Evolutionary conservation across 2,113 vertebrate species (phyloP).

Genomic region (Xiphophorus hellerii): DNA sequence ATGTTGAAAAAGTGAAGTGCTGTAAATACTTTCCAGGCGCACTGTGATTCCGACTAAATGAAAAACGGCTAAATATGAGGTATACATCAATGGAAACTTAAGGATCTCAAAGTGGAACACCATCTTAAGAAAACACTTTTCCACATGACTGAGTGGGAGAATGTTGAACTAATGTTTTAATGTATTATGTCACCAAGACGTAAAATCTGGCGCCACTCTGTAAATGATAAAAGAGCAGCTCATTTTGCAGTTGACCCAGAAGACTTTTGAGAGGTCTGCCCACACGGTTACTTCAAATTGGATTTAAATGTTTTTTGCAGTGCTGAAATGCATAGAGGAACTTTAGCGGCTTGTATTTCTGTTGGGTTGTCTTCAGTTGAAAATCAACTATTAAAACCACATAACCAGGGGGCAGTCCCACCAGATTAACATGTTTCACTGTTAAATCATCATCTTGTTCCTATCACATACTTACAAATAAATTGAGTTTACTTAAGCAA

Average conservation of each 20-base stretch:
- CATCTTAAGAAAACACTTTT: conserved; percentile 18
- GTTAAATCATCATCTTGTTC: not conserved
- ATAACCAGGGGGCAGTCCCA: not conserved
- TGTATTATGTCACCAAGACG: conserved; percentile 32
- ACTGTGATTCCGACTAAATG: not conserved
- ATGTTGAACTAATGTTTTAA: conserved; percentile 23
- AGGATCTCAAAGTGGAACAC: not conserved
- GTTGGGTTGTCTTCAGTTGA: not conserved
- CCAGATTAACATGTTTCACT: not conserved
- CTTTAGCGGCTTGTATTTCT: not conserved
- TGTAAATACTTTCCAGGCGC: no score
- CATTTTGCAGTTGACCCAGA: conserved; percentile 21
- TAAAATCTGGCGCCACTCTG: conserved; percentile 47
- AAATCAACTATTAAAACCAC: not conserved
- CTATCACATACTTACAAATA: not conserved
- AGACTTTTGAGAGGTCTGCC: conserved; percentile 18
- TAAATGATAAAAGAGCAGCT: conserved; percentile 11
- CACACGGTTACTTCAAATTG: not conserved
- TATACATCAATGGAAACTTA: not conserved
- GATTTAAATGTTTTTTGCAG: not conserved
- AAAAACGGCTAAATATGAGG: not conserved
- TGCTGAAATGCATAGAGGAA: conserved; percentile 1
- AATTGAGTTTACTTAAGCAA: no score
- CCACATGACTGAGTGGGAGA: not conserved
- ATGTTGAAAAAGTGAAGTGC: no score